phyloP scores from a whole-genome alignment of 2,888 invertebrate genomes.

The Pseudococcus jackbeardsleyi region DNA sequence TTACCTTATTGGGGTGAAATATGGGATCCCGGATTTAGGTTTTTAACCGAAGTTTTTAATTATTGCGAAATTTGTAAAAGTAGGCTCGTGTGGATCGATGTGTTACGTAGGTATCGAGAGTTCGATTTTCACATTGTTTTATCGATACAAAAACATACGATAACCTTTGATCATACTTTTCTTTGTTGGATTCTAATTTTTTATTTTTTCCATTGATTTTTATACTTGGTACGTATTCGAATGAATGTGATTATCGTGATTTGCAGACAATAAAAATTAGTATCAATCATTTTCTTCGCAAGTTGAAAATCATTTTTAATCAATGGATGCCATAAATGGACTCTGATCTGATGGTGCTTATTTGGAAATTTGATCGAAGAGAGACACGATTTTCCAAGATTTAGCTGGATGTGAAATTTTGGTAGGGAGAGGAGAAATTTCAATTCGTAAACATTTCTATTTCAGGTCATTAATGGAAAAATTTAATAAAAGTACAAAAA shows the following conservation, averaged over 20 bases:
- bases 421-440: no score
- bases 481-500: no score
- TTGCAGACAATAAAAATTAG: neutral
- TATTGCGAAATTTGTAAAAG: neutral
- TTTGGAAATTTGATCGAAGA: no score
- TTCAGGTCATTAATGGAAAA: no score
- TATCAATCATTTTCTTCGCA: neutral
- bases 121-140: neutral
- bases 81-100: neutral
- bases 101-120: neutral
- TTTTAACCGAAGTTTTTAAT: neutral
- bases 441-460: no score
- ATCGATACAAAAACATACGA: no score
- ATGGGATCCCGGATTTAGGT: neutral
- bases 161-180: no score
- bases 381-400: no score
- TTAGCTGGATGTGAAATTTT: no score
- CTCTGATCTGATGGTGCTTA: no score
- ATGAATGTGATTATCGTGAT: neutral
- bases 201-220: no score
- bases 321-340: neutral
- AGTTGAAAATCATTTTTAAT: neutral
- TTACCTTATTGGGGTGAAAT: neutral
- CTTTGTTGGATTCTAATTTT: no score
- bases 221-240: neutral